Base-by-base conservation (phyloP, 2,113 vertebrate genomes). In the Cryptomyrus ogoouensis region DNA sequence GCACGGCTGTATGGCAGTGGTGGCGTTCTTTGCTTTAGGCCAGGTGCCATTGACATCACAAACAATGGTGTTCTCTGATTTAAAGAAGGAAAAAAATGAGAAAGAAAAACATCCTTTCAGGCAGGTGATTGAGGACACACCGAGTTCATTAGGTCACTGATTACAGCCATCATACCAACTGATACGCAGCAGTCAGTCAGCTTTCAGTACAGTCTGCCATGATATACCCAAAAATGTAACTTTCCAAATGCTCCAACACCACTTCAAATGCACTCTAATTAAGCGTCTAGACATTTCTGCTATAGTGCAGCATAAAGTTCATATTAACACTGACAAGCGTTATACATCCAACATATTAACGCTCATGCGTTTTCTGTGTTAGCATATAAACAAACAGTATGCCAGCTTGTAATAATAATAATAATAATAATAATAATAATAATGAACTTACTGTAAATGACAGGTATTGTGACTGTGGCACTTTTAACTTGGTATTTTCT, bases 371-470 rank as follows among this genome's bases (percentile, higher is more conserved):
- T 66, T 66, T 66, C 62, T 66, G 15, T 17, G 50, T 58, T 19
- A 56, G 17, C 10, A 31, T 31, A 50, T 35, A 53, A 62, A 24
- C 15, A 88, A 88, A 56, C 6, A 58, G 31, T 47, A 42, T 44
- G 17, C 17, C 1, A 44, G 1, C 56, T 86, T 46, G 2, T 24
- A 56, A 56, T 21, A 56, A 7, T 47, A 47, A 7, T 47, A 47
- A 3, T 50, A 12, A 21, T 19, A 19, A 4, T 88, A 19, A 13
- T 39, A 12, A 5, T 4, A 62, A 39, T 62, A 39, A 31, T 39
- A 2, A 42, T 19, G 15, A 74, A 91, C 92, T 24, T 94, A 96
- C 95, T 1, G 0, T 4, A 0, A 77, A 96, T 96, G 87, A 94
- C 15, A 7, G 83, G 46, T 80, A 95, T 89, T 0, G 0, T 0